These are phyloP conservation scores for Lithobates sylvaticus DNA, from an alignment of 2,797 vertebrate species.

Conservation along the genomic window DNA sequence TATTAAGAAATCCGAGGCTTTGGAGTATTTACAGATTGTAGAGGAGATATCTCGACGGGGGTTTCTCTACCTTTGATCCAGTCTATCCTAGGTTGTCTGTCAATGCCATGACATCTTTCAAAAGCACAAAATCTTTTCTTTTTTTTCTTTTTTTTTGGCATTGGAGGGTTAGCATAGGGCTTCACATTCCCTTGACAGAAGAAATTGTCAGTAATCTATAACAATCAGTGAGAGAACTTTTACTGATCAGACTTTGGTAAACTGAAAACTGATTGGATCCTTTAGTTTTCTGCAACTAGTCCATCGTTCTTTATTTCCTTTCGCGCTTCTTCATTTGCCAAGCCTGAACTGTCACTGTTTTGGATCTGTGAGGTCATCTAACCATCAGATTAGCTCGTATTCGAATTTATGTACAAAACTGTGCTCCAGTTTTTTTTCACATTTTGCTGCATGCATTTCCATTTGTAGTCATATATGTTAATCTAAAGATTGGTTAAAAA, in stretches of 20 bases:
- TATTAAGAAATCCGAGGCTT: conserved; percentile 38
- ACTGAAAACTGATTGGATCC: too few species aligned
- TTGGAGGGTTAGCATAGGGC: neutral
- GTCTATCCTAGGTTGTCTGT: conserved; percentile 31
- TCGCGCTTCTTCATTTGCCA: too few species aligned
- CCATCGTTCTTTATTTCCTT: too few species aligned
- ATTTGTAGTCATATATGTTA: neutral
- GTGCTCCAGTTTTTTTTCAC: neutral
- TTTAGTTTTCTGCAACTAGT: too few species aligned
- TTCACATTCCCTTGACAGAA: neutral
- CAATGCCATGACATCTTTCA: conserved; percentile 36
- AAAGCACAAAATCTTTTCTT: neutral
- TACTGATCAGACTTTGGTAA: too few species aligned
- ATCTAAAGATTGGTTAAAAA: neutral
- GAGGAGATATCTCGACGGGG: conserved; percentile 11
- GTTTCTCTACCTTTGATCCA: conserved; percentile 48
- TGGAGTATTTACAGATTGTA: conserved; percentile 40
- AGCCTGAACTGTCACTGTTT: too few species aligned
- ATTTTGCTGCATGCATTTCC: neutral
- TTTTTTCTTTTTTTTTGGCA: neutral
- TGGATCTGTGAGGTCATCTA: neutral
- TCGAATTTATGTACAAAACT: neutral
- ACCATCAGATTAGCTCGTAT: neutral
- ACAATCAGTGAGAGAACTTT: neutral
- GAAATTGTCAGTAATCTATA: neutral